Conservation (phyloP, 2,113 vertebrate genomes). For the Neodon shergylaensis region DNA sequence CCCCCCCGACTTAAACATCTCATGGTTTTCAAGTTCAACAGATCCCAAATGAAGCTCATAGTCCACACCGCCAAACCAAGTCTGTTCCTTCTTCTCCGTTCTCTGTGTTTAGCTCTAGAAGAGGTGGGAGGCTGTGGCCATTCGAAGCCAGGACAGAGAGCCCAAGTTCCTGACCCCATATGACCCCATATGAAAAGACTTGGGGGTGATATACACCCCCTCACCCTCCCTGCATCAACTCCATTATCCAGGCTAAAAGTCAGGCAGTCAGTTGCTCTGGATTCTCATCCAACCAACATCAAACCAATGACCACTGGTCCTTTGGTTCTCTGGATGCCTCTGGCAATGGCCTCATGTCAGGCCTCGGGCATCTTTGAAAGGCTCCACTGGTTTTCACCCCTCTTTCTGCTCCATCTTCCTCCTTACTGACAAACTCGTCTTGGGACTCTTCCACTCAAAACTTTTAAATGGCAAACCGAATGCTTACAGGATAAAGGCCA, state of each 20-base stretch:
- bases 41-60: not conserved
- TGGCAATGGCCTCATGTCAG: not conserved
- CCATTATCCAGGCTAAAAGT: not conserved
- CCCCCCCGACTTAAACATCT: not conserved
- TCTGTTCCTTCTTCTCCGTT: not conserved
- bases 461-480: conserved; percentile 57
- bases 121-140: not conserved
- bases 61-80: not conserved
- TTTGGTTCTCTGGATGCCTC: not conserved
- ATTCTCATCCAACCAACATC: not conserved
- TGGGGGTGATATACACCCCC: not conserved
- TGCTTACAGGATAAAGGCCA: conserved; percentile 36
- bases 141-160: not conserved
- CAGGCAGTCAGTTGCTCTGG: not conserved
- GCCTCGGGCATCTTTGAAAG: not conserved
- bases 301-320: not conserved
- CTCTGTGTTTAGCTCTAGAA: not conserved
- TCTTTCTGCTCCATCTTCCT: not conserved
- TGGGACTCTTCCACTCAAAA: conserved; percentile 51
- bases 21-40: not conserved
- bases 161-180: not conserved
- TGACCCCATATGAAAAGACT: not conserved
- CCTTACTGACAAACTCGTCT: not conserved
- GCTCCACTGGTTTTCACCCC: not conserved
- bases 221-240: not conserved